Percentiles rank a stretch among this genome's conserved stretches.
phyloP scores from a whole-genome alignment of 2,888 invertebrate species.

The Lepidonotus clava region DNA sequence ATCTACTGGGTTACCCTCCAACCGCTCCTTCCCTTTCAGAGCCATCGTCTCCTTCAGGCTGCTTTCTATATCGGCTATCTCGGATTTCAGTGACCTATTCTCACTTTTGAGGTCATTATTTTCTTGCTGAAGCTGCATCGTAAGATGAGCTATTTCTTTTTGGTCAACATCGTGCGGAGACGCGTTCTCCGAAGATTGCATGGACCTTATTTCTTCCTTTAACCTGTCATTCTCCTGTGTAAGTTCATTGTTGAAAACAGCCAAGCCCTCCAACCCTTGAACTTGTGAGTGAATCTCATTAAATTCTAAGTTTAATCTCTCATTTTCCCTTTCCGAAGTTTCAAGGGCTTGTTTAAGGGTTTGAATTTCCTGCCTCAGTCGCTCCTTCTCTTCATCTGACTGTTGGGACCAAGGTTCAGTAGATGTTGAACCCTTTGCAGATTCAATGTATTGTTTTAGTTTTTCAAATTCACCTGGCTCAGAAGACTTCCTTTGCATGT shows the following conservation, averaged over 20 bases:
- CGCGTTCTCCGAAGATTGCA: not conserved
- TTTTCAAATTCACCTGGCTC: not conserved
- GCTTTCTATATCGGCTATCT: slow-evolving; percentile 8
- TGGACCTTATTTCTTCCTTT: not conserved
- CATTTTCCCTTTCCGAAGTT: not conserved
- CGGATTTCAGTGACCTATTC: slow-evolving; percentile 19
- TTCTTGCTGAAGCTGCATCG: slow-evolving; percentile 48
- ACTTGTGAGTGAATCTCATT: slow-evolving; percentile 30
- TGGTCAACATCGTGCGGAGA: not conserved
- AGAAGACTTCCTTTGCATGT: not conserved
- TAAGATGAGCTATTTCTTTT: not conserved
- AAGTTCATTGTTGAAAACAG: slow-evolving; percentile 13
- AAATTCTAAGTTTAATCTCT: not conserved
- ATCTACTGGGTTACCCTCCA: slow-evolving; percentile 12
- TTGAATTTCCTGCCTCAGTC: not conserved
- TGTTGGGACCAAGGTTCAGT: not conserved
- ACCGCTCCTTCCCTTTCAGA: not conserved
- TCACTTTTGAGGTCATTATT: slow-evolving; percentile 48
- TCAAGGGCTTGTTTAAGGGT: not conserved
- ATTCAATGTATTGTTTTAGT: not conserved
- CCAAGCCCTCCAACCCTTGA: not conserved
- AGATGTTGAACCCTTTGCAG: not conserved
- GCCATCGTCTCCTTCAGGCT: slow-evolving; percentile 1
- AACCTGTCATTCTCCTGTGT: slow-evolving; percentile 18
- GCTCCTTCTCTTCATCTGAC: not conserved